Conservation (phyloP, 2,113 vertebrate genomes). For the Pongo abelii region DNA sequence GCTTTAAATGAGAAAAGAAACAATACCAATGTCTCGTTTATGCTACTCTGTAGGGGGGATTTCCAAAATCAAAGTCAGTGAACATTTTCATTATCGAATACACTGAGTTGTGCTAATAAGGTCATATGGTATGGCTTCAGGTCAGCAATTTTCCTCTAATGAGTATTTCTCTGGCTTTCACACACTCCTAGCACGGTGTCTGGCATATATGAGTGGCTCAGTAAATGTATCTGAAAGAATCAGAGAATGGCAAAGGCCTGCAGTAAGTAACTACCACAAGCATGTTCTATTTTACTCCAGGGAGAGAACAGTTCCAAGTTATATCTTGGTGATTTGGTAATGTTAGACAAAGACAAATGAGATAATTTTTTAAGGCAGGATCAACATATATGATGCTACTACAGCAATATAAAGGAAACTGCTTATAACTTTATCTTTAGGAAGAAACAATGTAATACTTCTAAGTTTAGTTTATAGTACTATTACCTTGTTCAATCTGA, state of each 20-base stretch:
- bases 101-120: not conserved
- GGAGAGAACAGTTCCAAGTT: not conserved
- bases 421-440: not conserved
- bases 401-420: not conserved
- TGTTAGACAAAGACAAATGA: not conserved
- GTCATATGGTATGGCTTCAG: not conserved
- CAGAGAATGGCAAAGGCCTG: not conserved
- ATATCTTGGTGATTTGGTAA: not conserved
- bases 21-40: not conserved
- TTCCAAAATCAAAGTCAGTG: slow-evolving; percentile 9
- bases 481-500: not conserved
- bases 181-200: not conserved
- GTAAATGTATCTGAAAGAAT: not conserved
- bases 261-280: not conserved
- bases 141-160: not conserved
- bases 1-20: not conserved
- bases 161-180: not conserved
- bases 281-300: not conserved
- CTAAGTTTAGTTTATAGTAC: not conserved
- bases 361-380: slow-evolving; percentile 6
- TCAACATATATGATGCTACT: not conserved
- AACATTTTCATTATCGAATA: not conserved
- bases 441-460: not conserved
- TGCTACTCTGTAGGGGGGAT: not conserved
- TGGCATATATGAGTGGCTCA: not conserved